These are phyloP conservation scores for Malthinus flaveolus DNA, from an alignment of 2,888 invertebrate species.

Conservation along the genomic window DNA sequence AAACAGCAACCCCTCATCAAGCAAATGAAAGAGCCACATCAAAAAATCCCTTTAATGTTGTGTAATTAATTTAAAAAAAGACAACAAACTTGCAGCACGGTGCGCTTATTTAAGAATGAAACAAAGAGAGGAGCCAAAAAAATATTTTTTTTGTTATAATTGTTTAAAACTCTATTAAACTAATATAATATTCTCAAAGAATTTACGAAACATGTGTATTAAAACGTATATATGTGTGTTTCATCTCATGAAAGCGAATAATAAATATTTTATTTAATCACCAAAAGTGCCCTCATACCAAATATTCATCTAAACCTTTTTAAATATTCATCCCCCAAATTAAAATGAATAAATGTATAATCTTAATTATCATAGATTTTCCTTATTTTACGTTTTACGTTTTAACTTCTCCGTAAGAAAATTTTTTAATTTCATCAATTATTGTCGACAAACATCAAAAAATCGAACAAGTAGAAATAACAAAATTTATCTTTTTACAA, in stretches of 20 bases:
- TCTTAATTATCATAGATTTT: conserved; percentile 22
- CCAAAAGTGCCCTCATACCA: conserved; percentile 28
- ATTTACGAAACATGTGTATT: conserved; percentile 29
- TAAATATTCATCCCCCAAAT: conserved; percentile 25
- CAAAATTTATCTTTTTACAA: not conserved
- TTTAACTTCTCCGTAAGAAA: too few species aligned
- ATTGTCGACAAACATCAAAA: too few species aligned
- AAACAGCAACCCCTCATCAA: not conserved
- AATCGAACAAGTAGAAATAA: too few species aligned
- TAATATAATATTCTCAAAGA: conserved; percentile 37
- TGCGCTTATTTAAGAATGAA: conserved; percentile 3
- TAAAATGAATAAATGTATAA: conserved; percentile 31
- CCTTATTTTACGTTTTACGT: too few species aligned
- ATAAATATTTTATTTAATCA: conserved; percentile 33
- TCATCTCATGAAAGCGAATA: conserved; percentile 29
- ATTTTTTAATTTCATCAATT: too few species aligned
- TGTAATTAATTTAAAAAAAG: not conserved
- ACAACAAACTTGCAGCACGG: too few species aligned
- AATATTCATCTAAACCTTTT: conserved; percentile 8
- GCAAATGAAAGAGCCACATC: not conserved
- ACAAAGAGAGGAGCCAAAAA: not conserved
- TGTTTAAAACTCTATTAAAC: conserved; percentile 14
- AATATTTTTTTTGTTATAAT: not conserved
- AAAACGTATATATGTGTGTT: conserved; percentile 27
- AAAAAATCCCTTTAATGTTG: too few species aligned